A percentile compares a stretch with the other conserved stretches of the same genome.
Evolutionary conservation across 2,797 vertebrate species (phyloP).

Genomic region (Hapalemur alaotrensis): DNA sequence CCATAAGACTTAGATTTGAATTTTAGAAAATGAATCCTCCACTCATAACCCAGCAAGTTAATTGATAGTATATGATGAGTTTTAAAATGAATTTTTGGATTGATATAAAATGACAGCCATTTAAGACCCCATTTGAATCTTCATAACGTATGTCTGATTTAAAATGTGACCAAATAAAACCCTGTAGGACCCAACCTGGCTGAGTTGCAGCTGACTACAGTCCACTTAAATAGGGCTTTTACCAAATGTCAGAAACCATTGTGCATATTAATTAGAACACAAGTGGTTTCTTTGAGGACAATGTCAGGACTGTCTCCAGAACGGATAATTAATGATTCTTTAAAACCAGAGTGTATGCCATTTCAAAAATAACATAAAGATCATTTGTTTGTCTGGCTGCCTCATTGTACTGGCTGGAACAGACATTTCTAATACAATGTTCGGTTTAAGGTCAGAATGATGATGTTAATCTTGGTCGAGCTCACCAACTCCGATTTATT

Average conservation of each 20-base stretch:
- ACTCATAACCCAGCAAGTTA: neutral
- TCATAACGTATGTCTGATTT: neutral
- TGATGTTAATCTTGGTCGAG: neutral
- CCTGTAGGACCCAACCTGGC: neutral
- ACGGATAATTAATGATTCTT: constrained; percentile 57
- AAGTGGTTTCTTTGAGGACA: constrained; percentile 66
- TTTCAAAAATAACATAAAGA: neutral
- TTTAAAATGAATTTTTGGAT: neutral
- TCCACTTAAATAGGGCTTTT: constrained; percentile 51
- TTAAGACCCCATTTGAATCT: neutral
- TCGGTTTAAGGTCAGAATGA: neutral
- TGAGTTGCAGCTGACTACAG: neutral
- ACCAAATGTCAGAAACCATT: constrained; percentile 54
- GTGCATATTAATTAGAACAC: constrained; percentile 73
- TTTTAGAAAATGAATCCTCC: neutral
- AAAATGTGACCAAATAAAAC: neutral
- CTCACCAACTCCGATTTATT: neutral
- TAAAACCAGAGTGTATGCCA: constrained; percentile 5
- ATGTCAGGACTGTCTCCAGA: neutral
- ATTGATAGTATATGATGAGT: neutral
- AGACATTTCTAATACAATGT: neutral
- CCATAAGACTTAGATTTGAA: neutral
- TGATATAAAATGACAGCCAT: neutral
- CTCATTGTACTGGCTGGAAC: neutral
- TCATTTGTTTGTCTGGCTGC: neutral